Conservation (phyloP, 2,797 vertebrate genomes). For the Antrozous pallidus region DNA sequence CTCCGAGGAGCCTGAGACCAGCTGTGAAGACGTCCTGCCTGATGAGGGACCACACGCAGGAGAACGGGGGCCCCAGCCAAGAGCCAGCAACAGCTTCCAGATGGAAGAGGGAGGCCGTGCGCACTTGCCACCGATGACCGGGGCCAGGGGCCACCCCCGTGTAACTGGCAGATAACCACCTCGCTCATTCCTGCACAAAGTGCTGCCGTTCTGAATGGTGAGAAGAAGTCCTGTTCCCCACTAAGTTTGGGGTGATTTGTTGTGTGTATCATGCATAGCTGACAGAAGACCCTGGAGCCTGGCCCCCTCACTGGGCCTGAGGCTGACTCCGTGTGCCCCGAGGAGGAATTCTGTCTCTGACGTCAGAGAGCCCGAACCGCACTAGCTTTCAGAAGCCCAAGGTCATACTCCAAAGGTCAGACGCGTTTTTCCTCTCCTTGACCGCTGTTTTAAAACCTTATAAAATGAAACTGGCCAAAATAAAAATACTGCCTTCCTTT, state of each 20-base stretch:
- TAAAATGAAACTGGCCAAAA: neutral
- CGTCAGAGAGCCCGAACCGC: neutral
- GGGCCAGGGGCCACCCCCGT: neutral
- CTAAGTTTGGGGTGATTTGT: neutral
- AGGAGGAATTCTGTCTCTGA: neutral
- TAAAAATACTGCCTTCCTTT: neutral
- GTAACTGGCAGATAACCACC: neutral
- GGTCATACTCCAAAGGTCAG: neutral
- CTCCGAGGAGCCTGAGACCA: neutral
- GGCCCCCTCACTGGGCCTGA: neutral
- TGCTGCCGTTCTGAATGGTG: neutral
- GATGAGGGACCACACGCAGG: neutral
- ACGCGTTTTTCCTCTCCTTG: neutral
- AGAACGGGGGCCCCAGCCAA: neutral
- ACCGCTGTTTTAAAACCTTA: neutral
- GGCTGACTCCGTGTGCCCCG: neutral
- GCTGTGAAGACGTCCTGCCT: neutral
- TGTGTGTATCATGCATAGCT: neutral
- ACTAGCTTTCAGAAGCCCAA: neutral
- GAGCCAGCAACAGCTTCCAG: neutral
- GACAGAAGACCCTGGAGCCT: neutral
- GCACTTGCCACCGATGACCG: neutral
- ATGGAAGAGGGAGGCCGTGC: neutral
- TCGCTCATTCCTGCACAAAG: no score
- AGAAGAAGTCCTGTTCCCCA: neutral